Conservation (phyloP, 2,113 vertebrate species). For the Anser cygnoides region DNA sequence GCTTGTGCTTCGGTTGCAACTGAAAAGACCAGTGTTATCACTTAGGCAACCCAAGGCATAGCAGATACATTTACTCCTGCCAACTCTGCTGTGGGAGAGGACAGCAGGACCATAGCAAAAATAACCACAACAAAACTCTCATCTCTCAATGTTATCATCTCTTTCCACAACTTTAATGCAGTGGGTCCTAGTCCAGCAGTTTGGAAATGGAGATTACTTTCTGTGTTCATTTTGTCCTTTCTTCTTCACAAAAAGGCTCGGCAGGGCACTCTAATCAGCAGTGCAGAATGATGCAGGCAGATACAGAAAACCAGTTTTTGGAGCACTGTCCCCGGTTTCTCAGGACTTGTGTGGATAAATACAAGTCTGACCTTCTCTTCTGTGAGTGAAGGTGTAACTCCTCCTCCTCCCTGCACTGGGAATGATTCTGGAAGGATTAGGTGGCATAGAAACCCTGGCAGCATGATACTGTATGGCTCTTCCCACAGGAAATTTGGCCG, state of each 20-base stretch:
- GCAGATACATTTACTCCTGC: neutral
- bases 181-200: neutral
- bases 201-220: neutral
- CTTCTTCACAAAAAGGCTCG: conserved; percentile 2
- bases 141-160: neutral
- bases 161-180: neutral
- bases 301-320: neutral
- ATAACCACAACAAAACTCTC: neutral
- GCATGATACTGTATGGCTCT: neutral
- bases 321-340: neutral
- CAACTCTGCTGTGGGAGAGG: neutral
- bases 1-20: neutral
- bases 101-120: conserved; percentile 1
- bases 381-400: neutral
- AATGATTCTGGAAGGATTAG: conserved; percentile 30
- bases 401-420: conserved; percentile 1
- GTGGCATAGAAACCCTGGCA: conserved; percentile 45
- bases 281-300: neutral
- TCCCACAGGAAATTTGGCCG: conserved; percentile 49
- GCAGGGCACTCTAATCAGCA: neutral
- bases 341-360: conserved; percentile 7
- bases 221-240: neutral
- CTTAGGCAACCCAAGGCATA: neutral
- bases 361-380: conserved; percentile 28
- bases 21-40: neutral